These are phyloP conservation scores for Micoletzkya japonica DNA, from an alignment of 2,888 invertebrate species.

Conservation along the genomic window DNA sequence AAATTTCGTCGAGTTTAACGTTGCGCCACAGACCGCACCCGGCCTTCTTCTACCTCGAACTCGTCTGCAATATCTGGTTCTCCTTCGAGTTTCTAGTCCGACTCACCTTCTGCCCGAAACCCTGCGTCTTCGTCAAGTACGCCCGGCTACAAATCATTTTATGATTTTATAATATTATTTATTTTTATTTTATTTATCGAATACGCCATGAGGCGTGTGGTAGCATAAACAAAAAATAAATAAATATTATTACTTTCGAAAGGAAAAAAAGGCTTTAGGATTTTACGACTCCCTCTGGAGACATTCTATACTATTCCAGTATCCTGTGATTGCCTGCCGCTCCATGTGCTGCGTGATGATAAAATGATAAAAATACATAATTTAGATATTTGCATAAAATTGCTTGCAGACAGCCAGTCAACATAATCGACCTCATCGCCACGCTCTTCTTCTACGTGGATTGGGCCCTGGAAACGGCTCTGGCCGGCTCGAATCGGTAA, in stretches of 20 bases:
- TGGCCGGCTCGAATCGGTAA: constrained; percentile 36
- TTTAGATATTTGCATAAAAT: neutral
- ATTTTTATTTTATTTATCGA: neutral
- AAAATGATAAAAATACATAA: neutral
- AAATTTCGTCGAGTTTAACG: neutral
- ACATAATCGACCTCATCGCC: constrained; percentile 98
- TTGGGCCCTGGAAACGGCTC: constrained; percentile 66
- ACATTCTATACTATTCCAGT: too few relatives aligned
- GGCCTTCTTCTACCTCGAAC: constrained; percentile 87
- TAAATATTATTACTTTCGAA: too few relatives aligned
- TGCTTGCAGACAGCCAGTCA: constrained; percentile 75
- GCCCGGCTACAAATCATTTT: neutral
- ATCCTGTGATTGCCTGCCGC: too few relatives aligned
- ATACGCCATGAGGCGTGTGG: neutral
- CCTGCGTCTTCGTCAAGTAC: constrained; percentile 76
- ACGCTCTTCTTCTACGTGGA: constrained; percentile 98
- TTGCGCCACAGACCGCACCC: constrained; percentile 66
- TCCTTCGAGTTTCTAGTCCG: constrained; percentile 85
- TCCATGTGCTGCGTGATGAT: too few relatives aligned
- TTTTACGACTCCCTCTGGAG: too few relatives aligned
- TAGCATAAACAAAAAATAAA: neutral
- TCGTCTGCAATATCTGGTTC: constrained; percentile 92
- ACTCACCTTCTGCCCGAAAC: constrained; percentile 81
- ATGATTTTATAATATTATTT: too few relatives aligned
- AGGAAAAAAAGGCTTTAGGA: too few relatives aligned